Evolutionary conservation across 1,140 invertebrate genomes (phyloP).

Genomic region (Hypsibius dujardini): DNA sequence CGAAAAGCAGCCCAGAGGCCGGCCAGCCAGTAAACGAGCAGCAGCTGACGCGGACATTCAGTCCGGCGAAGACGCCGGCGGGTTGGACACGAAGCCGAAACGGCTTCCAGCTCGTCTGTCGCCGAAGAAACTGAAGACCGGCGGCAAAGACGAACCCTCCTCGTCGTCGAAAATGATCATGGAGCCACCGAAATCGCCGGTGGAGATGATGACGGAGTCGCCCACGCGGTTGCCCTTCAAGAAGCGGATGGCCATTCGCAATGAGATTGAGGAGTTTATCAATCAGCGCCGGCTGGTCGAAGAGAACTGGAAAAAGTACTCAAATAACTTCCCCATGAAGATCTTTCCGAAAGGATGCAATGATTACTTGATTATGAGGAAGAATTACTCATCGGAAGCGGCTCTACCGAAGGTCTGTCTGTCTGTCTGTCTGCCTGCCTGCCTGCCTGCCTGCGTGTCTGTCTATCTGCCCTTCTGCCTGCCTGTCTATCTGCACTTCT

Average conservation of each 20-base stretch:
- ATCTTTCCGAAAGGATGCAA: not conserved
- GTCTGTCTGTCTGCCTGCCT: too few relatives aligned
- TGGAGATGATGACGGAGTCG: conserved; percentile 3
- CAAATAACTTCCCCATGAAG: conserved; percentile 12
- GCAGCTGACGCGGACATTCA: not conserved
- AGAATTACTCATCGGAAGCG: not conserved
- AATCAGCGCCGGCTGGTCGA: conserved; percentile 8
- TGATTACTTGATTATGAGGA: not conserved
- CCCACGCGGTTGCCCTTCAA: not conserved
- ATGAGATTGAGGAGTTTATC: conserved; percentile 13
- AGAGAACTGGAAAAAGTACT: conserved; percentile 14
- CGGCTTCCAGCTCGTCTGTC: not conserved
- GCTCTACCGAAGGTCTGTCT: not conserved
- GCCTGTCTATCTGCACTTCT: too few relatives aligned
- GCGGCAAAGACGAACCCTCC: conserved; percentile 12
- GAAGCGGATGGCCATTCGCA: conserved; percentile 1
- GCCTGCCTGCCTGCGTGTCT: too few relatives aligned
- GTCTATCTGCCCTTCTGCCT: too few relatives aligned
- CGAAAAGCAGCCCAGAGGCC: not conserved
- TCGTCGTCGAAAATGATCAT: not conserved
- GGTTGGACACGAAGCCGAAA: not conserved
- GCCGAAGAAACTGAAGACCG: not conserved
- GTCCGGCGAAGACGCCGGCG: not conserved
- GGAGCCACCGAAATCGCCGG: not conserved
- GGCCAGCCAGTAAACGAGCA: not conserved